These are phyloP conservation scores for Protosalanx chinensis DNA, from an alignment of 2,797 vertebrate genomes.

Conservation along the genomic window DNA sequence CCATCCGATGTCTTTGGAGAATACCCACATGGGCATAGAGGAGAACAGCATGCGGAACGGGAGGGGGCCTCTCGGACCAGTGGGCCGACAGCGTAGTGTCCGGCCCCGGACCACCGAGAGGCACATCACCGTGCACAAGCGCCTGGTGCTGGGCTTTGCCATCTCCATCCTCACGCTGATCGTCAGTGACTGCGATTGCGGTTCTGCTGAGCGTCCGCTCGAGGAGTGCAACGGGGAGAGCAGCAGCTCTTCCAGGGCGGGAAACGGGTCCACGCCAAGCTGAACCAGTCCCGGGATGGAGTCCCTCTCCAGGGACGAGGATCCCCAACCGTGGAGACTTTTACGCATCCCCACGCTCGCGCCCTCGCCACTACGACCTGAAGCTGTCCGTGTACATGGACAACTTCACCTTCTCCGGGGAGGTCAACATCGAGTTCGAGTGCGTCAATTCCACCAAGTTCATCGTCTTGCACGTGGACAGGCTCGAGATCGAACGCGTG, in stretches of 20 bases:
- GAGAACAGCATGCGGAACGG: slow-evolving; percentile 82
- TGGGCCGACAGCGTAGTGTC: slow-evolving; percentile 83
- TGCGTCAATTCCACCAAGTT: slow-evolving; percentile 86
- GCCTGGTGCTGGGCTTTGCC: slow-evolving; percentile 87
- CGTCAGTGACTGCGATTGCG: slow-evolving; percentile 83
- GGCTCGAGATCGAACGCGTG: slow-evolving; percentile 79
- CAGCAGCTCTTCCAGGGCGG: slow-evolving; percentile 35
- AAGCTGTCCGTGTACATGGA: slow-evolving; percentile 88
- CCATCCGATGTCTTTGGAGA: slow-evolving; percentile 72
- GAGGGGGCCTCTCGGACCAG: slow-evolving; percentile 81
- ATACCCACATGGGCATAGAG: slow-evolving; percentile 80
- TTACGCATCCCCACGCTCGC: slow-evolving; percentile 77
- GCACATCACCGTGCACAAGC: slow-evolving; percentile 86
- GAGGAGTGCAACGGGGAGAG: slow-evolving; percentile 77
- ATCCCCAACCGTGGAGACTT: slow-evolving; percentile 79
- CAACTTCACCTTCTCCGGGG: slow-evolving; percentile 95
- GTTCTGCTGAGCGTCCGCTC: slow-evolving; percentile 86
- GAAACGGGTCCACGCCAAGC: slow-evolving; percentile 58
- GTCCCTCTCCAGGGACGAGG: slow-evolving; percentile 56
- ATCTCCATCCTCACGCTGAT: slow-evolving; percentile 89
- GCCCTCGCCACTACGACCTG: slow-evolving; percentile 91
- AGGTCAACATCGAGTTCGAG: slow-evolving; percentile 89
- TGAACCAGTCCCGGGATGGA: slow-evolving; percentile 62
- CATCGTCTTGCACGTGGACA: slow-evolving; percentile 88
- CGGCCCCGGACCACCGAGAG: slow-evolving; percentile 87